Evolutionary conservation across 2,888 invertebrate species (phyloP), one percentile per base, ranked within the genome.

Genomic region (Eulithis prunata): DNA sequence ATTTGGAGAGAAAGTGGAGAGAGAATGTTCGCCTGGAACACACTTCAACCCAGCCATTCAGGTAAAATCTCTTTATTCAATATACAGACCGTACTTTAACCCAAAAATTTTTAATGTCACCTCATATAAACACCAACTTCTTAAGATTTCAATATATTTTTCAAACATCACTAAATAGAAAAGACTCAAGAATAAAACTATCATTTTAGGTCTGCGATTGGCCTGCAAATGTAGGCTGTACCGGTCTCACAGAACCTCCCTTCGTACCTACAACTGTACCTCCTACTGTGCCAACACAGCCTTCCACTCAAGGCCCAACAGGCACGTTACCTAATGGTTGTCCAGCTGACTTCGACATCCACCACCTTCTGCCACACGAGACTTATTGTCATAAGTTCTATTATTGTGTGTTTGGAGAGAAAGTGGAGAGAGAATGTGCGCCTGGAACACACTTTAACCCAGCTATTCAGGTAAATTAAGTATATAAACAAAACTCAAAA

Each of bases 311-410:
- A 14, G 14, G 13, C 13, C 71, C 64, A n/a, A n/a, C 14, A 11
- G 55, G 7, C 5, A 13, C 28, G 38, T 47, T 66, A n/a, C 65
- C 65, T 21, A 66, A 63, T 28, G 67, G 63, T 8, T 66, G 66
- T 11, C 66, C 62, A 0, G 72, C 70, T 2, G 73, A 82, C 65
- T 79, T 73, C 52, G 53, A 71, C 43, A 53, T 78, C 4, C 78
- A 84, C 28, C 65, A 70, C 4, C 69, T 82, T 0, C 55, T 85
- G 4, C 83, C 84, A 0, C 83, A 85, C 55, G 77, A 78, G 59
- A 68, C 41, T 6, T 3, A 82, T 7, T 85, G 85, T 62, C 63
- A 64, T 32, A 76, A 74, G 38, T 84, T 80, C 77, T 85, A 85
- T 66, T 75, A 78, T 21, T 85, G 85, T 58, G 74, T 76, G 1